Percentiles rank a stretch among this genome's conserved stretches.
Conservation (phyloP, 2,797 vertebrate species). For the Typhlichthys eigenmanni region DNA sequence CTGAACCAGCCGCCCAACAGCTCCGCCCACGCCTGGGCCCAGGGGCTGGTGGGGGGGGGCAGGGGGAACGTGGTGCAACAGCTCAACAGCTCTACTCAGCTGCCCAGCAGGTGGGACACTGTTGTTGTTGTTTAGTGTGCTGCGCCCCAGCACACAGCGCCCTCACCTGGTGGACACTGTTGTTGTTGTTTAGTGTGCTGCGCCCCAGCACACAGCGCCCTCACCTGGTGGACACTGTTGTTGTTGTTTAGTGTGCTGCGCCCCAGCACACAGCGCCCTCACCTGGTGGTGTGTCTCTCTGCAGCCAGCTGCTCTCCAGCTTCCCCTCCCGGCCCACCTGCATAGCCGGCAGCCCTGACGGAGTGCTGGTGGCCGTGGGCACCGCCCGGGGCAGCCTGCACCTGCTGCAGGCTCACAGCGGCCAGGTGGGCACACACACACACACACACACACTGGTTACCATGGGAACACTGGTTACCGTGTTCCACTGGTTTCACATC, state of each 20-base stretch:
- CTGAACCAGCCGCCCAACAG: conserved; percentile 74
- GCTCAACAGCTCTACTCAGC: conserved; percentile 65
- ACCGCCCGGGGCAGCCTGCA: conserved; percentile 80
- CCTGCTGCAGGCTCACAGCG: conserved; percentile 75
- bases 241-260: neutral
- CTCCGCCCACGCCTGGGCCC: conserved; percentile 74
- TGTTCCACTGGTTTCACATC: neutral
- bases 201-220: too few species aligned
- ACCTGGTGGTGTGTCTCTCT: conserved; percentile 1
- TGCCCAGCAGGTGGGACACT: conserved; percentile 54
- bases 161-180: too few species aligned
- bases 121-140: too few species aligned
- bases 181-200: too few species aligned
- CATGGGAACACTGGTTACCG: neutral
- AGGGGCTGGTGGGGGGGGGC: conserved; percentile 47
- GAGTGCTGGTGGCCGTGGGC: conserved; percentile 76
- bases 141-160: too few species aligned
- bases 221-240: too few species aligned
- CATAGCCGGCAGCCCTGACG: conserved; percentile 70
- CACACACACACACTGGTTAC: neutral
- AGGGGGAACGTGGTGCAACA: conserved; percentile 53
- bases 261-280: too few species aligned
- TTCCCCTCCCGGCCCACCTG: conserved; percentile 71
- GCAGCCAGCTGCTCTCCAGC: conserved; percentile 70
- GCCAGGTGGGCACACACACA: conserved; percentile 72